Evolutionary conservation across 2,113 vertebrate species (phyloP), one percentile per base, ranked within the genome.

Genomic region (Tympanuchus pallidicinctus): DNA sequence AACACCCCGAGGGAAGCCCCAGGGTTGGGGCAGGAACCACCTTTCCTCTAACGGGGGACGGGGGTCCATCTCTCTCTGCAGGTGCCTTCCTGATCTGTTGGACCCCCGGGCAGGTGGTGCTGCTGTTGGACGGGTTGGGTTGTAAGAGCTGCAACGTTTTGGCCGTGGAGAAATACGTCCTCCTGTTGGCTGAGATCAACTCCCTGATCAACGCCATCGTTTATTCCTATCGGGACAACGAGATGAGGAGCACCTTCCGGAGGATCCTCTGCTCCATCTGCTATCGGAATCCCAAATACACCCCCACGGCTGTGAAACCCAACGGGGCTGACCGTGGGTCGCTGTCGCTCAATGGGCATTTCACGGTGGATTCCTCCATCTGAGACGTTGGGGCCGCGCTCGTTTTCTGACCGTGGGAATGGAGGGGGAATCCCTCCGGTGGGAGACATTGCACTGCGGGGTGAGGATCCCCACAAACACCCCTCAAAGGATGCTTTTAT

Each of bases 41-140:
- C 42, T 15, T 45, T 36, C 24, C 13, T 36, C 38, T 91, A 48
- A 81, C 16, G 0, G 0, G 24, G 38, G 38, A 38, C 10, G 38
- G 38, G 16, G 25, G 2, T 48, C 70, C 50, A 45, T 95, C 86
- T 84, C 86, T 84, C 11, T 92, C 61, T 84, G 11, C 95, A 99
- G 99, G 99, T 42, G 98, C 98, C 8, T 99, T 99, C 30, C 98
- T 99, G 38, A 98, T 99, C 96, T 99, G 99, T 95, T 99, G 99
- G 99, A 99, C 99, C 0, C 99, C 99, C 0, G 99, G 98, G 13
- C 98, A 99, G 59, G 92, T 99, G 10, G 98, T 98, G 11, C 98
- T 99, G 22, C 96, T 99, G 10, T 94, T 99, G 90, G 99, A 99
- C 0, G 99, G 99, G 10, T 86, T 99, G 40, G 61, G 96, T 77